Percentiles rank a stretch among this genome's conserved stretches.
These are phyloP conservation scores for Stenolophus ochropezus DNA, from an alignment of 2,888 invertebrate species.

Conservation along the genomic window DNA sequence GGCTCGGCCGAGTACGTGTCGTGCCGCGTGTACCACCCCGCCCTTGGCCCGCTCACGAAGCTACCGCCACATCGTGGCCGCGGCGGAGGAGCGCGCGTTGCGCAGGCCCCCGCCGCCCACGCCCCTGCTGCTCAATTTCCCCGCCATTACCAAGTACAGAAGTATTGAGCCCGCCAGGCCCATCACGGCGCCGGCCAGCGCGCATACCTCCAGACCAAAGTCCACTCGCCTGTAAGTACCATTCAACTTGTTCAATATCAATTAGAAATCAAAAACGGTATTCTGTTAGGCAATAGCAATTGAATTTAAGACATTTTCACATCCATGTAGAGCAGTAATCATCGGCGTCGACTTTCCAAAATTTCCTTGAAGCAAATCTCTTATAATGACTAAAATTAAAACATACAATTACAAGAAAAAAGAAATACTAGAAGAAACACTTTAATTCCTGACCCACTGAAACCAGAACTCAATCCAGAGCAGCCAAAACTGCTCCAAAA, in stretches of 20 bases:
- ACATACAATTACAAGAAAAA: too few relatives aligned
- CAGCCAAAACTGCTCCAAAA: too few relatives aligned
- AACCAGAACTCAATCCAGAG: too few relatives aligned
- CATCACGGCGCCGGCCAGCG: not conserved
- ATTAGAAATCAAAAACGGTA: too few relatives aligned
- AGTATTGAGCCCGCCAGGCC: slow-evolving; percentile 52
- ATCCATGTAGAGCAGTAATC: too few relatives aligned
- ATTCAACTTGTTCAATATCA: not conserved
- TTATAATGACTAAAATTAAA: too few relatives aligned
- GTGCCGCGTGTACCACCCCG: slow-evolving; percentile 76
- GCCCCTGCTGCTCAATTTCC: slow-evolving; percentile 20
- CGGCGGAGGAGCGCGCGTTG: slow-evolving; percentile 65
- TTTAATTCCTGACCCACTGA: too few relatives aligned
- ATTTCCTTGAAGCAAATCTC: too few relatives aligned
- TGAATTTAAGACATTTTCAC: too few relatives aligned
- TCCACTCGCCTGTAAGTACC: slow-evolving; percentile 45
- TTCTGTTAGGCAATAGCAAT: too few relatives aligned
- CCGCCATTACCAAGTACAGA: slow-evolving; percentile 45
- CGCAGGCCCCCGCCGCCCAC: slow-evolving; percentile 9
- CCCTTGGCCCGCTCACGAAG: slow-evolving; percentile 76
- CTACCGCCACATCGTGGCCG: slow-evolving; percentile 72
- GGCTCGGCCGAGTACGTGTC: slow-evolving; percentile 57
- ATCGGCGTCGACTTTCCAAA: too few relatives aligned
- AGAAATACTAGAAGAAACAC: too few relatives aligned
- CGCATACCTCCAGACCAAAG: slow-evolving; percentile 40